Evolutionary conservation across 2,888 invertebrate genomes (phyloP).

Genomic region (Chymomyza fuscimana): DNA sequence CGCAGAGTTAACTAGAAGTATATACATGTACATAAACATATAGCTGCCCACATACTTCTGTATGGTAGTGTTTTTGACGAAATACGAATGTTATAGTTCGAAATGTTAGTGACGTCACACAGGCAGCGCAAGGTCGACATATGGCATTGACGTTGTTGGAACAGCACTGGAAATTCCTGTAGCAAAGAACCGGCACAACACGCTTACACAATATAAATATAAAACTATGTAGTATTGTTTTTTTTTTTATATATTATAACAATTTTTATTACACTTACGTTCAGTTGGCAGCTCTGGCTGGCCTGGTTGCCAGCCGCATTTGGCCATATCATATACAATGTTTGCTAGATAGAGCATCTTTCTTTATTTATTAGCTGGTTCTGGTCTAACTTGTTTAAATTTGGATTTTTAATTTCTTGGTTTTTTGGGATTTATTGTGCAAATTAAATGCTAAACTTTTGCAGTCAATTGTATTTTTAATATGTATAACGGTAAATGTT

Average conservation of each 20-base stretch:
- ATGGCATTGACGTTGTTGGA: constrained; percentile 45
- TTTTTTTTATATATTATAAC: constrained; percentile 11
- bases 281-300: neutral
- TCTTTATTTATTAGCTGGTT: constrained; percentile 43
- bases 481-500: constrained; percentile 61
- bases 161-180: constrained; percentile 62
- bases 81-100: constrained; percentile 22
- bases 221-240: constrained; percentile 27
- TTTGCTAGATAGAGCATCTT: constrained; percentile 31
- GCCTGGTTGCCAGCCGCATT: neutral
- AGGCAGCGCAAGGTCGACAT: constrained; percentile 39
- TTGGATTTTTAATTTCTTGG: neutral
- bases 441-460: constrained; percentile 7
- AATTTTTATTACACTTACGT: constrained; percentile 18
- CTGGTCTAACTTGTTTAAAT: constrained; percentile 62
- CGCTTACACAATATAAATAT: constrained; percentile 20
- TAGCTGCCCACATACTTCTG: neutral
- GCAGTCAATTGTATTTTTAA: constrained; percentile 23
- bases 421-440: neutral
- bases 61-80: neutral
- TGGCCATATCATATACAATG: neutral
- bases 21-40: neutral
- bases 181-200: constrained; percentile 30
- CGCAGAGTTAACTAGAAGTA: neutral
- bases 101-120: constrained; percentile 55